These are phyloP conservation scores for Melitaea cinxia DNA, from an alignment of 1,140 invertebrate species.

Conservation along the genomic window DNA sequence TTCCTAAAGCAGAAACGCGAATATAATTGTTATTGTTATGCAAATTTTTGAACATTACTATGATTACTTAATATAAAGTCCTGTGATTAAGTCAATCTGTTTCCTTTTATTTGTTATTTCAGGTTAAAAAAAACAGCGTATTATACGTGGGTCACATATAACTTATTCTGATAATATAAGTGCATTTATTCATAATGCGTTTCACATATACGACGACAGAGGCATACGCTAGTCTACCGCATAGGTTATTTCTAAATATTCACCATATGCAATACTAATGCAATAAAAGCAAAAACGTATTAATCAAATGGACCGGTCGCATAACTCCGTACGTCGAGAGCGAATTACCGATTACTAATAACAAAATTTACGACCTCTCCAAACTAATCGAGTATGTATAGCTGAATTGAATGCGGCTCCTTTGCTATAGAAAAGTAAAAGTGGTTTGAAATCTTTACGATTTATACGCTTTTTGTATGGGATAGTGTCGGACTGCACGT, in stretches of 20 bases:
- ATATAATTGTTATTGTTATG: no score
- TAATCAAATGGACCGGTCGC: constrained; percentile 11
- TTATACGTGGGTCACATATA: no score
- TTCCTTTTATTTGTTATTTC: no score
- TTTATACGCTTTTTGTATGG: constrained; percentile 19
- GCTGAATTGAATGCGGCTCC: constrained; percentile 32
- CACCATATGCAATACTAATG: not conserved
- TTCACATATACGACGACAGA: no score
- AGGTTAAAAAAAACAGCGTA: no score
- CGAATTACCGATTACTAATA: constrained; percentile 37
- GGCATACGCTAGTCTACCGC: no score
- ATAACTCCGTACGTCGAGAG: constrained; percentile 20
- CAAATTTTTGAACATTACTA: no score
- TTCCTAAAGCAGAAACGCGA: no score
- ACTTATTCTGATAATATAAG: no score
- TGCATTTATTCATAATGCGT: no score
- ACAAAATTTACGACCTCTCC: constrained; percentile 38
- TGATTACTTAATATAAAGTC: no score
- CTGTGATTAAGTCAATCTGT: no score
- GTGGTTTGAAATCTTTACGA: constrained; percentile 31
- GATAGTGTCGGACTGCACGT: not conserved
- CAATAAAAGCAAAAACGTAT: constrained; percentile 14
- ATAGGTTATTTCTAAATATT: not conserved
- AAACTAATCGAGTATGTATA: constrained; percentile 19
- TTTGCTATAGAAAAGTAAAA: constrained; percentile 40